phyloP scores from a whole-genome alignment of 2,113 vertebrate species.

The Pseudopipra pipra region DNA sequence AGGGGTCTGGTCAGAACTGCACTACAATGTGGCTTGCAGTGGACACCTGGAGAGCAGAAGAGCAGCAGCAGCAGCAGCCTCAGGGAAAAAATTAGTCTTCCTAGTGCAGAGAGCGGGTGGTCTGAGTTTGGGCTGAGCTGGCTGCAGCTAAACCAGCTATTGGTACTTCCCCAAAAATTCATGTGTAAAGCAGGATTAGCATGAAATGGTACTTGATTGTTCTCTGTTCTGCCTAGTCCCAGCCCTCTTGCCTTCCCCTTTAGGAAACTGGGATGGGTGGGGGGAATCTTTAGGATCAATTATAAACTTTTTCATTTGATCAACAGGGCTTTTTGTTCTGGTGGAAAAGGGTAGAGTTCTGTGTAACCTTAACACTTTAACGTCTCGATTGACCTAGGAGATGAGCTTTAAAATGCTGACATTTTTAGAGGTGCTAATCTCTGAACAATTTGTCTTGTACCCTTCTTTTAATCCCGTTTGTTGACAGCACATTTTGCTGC shows the following conservation, averaged over 20 bases:
- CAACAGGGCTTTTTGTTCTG: not conserved
- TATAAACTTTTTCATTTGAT: not conserved
- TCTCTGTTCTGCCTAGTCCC: not conserved
- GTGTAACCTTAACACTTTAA: not conserved
- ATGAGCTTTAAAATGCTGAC: not conserved
- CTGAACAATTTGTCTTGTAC: not conserved
- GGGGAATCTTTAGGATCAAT: not conserved
- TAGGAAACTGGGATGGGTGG: not conserved
- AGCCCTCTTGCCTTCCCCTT: not conserved
- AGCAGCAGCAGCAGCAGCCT: not conserved
- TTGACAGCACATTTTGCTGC: not conserved
- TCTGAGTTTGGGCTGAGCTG: fast-evolving
- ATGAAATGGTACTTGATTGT: not conserved
- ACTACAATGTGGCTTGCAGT: not conserved
- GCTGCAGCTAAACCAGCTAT: not conserved
- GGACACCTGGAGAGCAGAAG: not conserved
- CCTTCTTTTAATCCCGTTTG: not conserved
- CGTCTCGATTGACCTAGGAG: not conserved
- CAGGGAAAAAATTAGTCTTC: not conserved
- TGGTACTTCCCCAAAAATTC: not conserved
- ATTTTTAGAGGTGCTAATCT: slow-evolving; percentile 35
- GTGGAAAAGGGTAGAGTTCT: not conserved
- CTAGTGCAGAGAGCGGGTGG: not conserved
- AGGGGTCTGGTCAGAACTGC: not conserved
- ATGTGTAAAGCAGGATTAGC: not conserved